These are phyloP conservation scores for Heliconius aoede DNA, from an alignment of 2,888 invertebrate genomes.

Conservation along the genomic window DNA sequence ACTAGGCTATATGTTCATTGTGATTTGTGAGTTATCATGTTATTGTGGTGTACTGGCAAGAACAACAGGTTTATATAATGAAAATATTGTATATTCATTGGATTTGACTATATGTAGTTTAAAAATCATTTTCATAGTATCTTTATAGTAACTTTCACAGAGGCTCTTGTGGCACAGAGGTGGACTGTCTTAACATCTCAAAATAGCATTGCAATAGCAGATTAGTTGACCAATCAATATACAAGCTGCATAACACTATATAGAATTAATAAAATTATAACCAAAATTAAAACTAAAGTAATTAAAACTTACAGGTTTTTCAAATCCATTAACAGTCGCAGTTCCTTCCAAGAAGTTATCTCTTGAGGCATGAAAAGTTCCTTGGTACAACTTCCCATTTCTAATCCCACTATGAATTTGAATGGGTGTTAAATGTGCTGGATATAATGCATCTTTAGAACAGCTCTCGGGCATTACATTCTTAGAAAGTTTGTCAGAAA, in stretches of 20 bases:
- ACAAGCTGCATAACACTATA: too few relatives aligned
- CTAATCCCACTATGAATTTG: slow-evolving; percentile 92
- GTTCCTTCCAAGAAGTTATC: slow-evolving; percentile 97
- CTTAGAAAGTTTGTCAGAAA: slow-evolving; percentile 92
- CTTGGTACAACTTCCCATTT: slow-evolving; percentile 89
- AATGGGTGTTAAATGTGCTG: slow-evolving; percentile 91
- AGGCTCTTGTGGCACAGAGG: too few relatives aligned
- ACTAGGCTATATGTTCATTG: too few relatives aligned
- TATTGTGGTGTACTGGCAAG: not conserved
- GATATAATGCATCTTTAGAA: slow-evolving; percentile 88
- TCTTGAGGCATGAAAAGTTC: slow-evolving; percentile 92
- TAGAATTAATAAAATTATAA: not conserved
- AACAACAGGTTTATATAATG: not conserved
- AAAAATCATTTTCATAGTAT: too few relatives aligned
- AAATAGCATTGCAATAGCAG: too few relatives aligned
- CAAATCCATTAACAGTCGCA: slow-evolving; percentile 90
- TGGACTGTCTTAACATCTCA: too few relatives aligned
- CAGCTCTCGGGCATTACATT: slow-evolving; percentile 85
- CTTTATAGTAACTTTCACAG: too few relatives aligned
- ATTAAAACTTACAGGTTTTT: slow-evolving; percentile 87
- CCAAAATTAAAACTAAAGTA: not conserved
- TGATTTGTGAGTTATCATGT: too few relatives aligned
- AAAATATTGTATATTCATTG: not conserved
- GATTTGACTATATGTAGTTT: not conserved
- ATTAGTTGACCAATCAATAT: too few relatives aligned